Percentiles rank a stretch among this genome's conserved stretches.
Conservation (phyloP, 2,888 invertebrate species). For the Dioctria rufipes region DNA sequence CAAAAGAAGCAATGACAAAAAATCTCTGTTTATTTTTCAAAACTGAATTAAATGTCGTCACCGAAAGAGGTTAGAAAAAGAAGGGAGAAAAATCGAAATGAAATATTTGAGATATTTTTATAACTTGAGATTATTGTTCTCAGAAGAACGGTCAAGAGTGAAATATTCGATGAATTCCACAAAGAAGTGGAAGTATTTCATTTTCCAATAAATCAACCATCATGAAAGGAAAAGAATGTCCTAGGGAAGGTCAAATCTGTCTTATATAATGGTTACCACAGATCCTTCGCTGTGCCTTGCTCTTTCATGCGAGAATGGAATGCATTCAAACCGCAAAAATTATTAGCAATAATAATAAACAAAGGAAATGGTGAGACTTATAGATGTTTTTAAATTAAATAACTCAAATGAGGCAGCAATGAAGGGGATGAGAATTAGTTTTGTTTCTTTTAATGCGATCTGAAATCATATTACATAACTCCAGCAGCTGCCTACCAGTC, state of each 20-base stretch:
- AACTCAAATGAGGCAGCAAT: no score
- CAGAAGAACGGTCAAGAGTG: constrained; percentile 36
- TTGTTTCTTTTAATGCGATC: no score
- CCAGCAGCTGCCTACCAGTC: no score
- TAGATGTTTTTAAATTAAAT: no score
- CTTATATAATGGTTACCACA: background rate
- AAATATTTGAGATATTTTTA: constrained; percentile 46
- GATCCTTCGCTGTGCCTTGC: constrained; percentile 22
- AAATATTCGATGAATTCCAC: constrained; percentile 40
- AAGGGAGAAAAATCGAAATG: background rate
- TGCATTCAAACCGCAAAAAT: constrained; percentile 18
- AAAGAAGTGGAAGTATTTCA: constrained; percentile 10
- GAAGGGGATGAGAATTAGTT: no score
- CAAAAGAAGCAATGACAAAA: no score
- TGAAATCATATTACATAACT: no score
- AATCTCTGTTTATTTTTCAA: background rate
- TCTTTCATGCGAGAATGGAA: constrained; percentile 29
- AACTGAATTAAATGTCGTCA: background rate
- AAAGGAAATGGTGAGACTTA: background rate
- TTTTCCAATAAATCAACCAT: constrained; percentile 42
- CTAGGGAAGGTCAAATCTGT: constrained; percentile 21
- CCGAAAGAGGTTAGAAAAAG: background rate
- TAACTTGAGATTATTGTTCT: constrained; percentile 37
- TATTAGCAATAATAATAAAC: background rate
- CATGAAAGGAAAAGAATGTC: constrained; percentile 17